phyloP scores from a whole-genome alignment of 2,797 vertebrate genomes.

The Cuniculus paca region DNA sequence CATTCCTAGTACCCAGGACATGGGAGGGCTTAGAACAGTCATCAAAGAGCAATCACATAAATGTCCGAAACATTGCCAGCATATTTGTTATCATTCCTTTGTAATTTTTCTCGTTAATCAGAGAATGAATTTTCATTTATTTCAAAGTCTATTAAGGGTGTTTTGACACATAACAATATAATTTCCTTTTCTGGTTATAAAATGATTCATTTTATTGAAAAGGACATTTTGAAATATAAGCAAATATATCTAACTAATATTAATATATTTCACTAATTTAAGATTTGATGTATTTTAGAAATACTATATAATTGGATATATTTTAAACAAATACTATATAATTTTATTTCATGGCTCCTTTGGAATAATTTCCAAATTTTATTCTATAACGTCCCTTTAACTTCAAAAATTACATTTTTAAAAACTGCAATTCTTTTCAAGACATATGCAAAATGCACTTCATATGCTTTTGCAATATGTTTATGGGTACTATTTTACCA shows the following conservation, averaged over 20 bases:
- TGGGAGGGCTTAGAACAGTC: not conserved
- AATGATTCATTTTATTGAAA: not conserved
- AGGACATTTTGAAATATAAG: not conserved
- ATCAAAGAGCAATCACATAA: not conserved
- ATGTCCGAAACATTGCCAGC: not conserved
- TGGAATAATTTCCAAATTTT: not conserved
- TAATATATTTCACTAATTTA: conserved; percentile 35
- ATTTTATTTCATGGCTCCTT: conserved; percentile 17
- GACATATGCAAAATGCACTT: not conserved
- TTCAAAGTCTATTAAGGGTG: conserved; percentile 27
- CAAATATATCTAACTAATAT: conserved; percentile 26
- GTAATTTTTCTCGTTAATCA: not conserved
- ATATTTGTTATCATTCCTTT: not conserved
- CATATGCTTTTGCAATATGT: not conserved
- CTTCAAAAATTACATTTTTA: not conserved
- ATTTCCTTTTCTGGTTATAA: not conserved
- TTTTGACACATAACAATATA: conserved; percentile 26
- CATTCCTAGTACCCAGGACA: not conserved
- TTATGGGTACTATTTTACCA: not conserved
- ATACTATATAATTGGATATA: not conserved
- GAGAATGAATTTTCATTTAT: not conserved
- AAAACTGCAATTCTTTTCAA: conserved; percentile 28
- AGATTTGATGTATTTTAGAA: conserved; percentile 6
- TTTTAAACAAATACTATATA: not conserved
- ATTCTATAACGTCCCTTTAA: not conserved